Percentiles rank a stretch among this genome's conserved stretches.
These are phyloP conservation scores for Jacana jacana DNA, from an alignment of 2,113 vertebrate species.

Conservation along the genomic window DNA sequence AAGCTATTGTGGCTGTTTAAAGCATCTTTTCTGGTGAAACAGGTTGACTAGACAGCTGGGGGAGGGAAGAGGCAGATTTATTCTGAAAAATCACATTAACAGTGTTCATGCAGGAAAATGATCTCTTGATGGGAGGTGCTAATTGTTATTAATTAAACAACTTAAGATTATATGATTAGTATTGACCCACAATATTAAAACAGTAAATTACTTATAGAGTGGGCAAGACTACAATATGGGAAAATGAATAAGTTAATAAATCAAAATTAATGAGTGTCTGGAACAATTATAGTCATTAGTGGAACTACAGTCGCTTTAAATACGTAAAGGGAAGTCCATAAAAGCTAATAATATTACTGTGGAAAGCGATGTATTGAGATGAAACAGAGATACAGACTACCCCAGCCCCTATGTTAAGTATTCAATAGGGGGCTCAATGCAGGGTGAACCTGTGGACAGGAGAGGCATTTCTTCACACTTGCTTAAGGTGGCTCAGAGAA, in stretches of 20 bases:
- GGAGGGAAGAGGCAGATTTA: neutral
- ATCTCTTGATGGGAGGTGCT: slow-evolving; percentile 38
- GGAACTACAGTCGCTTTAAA: neutral
- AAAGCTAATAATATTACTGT: neutral
- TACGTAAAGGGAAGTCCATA: slow-evolving; percentile 8
- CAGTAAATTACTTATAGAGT: slow-evolving; percentile 55
- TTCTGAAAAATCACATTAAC: slow-evolving; percentile 19
- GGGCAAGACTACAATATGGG: neutral
- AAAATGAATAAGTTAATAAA: slow-evolving; percentile 62
- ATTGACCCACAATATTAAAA: slow-evolving; percentile 59
- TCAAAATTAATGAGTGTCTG: slow-evolving; percentile 59
- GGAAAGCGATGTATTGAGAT: neutral
- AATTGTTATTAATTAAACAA: slow-evolving; percentile 67
- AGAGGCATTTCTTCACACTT: neutral
- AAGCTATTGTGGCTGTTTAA: neutral
- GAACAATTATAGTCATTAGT: slow-evolving; percentile 53
- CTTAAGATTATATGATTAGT: slow-evolving; percentile 50
- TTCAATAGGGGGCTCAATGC: neutral
- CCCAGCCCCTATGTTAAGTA: too few relatives aligned
- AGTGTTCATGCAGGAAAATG: neutral
- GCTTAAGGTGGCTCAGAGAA: neutral
- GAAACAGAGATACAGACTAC: neutral
- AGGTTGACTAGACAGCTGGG: neutral
- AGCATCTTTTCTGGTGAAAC: neutral
- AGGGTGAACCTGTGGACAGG: too few relatives aligned